Base-by-base conservation (phyloP, 2,888 invertebrate species). In the Sceliomorpha sp. region DNA sequence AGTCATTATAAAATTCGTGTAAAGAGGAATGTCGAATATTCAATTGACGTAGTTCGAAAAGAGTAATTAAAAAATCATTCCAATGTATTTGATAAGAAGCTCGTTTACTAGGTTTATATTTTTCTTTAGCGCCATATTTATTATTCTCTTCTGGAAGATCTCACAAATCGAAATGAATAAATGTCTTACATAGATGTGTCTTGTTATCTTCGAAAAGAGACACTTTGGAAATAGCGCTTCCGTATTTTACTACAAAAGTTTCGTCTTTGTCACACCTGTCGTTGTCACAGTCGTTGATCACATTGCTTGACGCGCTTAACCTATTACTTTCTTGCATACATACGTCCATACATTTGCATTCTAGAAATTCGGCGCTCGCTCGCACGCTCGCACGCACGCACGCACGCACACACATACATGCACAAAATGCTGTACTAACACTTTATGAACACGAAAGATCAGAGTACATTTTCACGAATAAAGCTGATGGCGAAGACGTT, bases 251-350 rank as follows among this genome's bases (percentile, higher is more conserved):
- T 45, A 37, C 34, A 34, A 51, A 45, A 51, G 48, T 42, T 36
- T 47, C 59, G 45, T 48, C 37, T 58, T 40, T 39, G 59, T 48
- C 59, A 50, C 56, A 58, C 29, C 50, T 53, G 37, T 26, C 47
- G n/a, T n/a, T 5, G 5, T 5, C 36, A 51, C 40, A 66, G 64
- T 59, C 69, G 45, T 70, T 69, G 70, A 67, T 74, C 67, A 62
- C 50, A 42, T 45, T 53, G 20, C 5, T 2, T 36, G 36, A 47
- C 34, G 37, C 48, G 40, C 36, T 63, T 58, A 53, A 63, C 55
- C 56, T 47, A 45, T 56, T 55, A 48, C 58, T 53, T 31, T 36
- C 51, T 56, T 32, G 39, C 32, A 40, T 29, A 42, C 48, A 26
- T 32, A 42, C 37, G 17, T n/a, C 36, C 47, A n/a, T 32, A 15